Conservation (phyloP, 1,140 invertebrate genomes). For the Hyphantria cunea region DNA sequence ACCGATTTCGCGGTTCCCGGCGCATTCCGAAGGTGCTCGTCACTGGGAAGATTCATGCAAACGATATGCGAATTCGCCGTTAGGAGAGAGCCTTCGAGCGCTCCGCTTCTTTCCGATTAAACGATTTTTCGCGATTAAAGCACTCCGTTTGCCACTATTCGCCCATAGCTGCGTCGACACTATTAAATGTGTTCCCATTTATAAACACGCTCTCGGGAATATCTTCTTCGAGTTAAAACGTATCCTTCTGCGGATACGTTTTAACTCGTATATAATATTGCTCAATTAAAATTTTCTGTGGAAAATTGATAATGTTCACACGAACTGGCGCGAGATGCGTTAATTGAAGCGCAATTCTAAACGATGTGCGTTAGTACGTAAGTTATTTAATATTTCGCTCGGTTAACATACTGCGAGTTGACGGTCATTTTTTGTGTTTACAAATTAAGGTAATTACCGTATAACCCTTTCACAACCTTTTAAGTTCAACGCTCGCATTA, state of each 20-base stretch:
- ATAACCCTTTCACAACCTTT: constrained; percentile 70
- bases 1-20: constrained; percentile 46
- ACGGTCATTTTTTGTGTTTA: constrained; percentile 66
- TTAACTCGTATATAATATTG: constrained; percentile 36
- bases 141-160: not conserved
- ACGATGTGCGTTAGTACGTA: no score
- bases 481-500: constrained; percentile 71
- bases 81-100: constrained; percentile 45
- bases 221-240: constrained; percentile 23
- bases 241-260: no score
- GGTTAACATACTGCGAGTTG: constrained; percentile 40
- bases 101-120: constrained; percentile 31
- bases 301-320: constrained; percentile 45
- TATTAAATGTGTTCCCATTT: constrained; percentile 17
- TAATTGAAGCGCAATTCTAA: constrained; percentile 38
- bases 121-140: constrained; percentile 42
- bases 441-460: constrained; percentile 74
- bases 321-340: constrained; percentile 24
- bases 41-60: constrained; percentile 63
- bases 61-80: constrained; percentile 61
- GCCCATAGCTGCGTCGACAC: not conserved
- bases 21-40: constrained; percentile 56
- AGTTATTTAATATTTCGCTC: constrained; percentile 55
- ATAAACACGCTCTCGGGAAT: constrained; percentile 20
- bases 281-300: constrained; percentile 41